Percentiles rank a stretch among this genome's conserved stretches.
Conservation (phyloP, 2,113 vertebrate species). For the Arvicanthis niloticus region DNA sequence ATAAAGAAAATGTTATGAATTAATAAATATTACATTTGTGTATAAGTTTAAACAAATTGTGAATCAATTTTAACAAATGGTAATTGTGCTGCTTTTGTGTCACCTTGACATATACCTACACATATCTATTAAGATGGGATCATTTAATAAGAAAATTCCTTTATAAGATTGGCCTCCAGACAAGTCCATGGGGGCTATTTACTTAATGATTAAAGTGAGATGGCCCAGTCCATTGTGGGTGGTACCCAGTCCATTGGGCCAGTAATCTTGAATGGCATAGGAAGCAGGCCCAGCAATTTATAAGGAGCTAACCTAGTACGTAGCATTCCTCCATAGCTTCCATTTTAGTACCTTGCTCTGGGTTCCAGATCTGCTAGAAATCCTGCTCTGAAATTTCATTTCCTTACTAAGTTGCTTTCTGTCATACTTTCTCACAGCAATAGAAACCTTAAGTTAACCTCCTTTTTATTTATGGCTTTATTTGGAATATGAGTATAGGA, state of each 20-base stretch:
- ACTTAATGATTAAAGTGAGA: neutral
- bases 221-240: neutral
- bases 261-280: neutral
- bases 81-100: neutral
- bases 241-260: neutral
- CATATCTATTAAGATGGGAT: too few species aligned
- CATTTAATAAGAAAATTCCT: neutral
- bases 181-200: neutral
- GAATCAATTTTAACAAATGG: too few species aligned
- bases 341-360: neutral
- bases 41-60: neutral
- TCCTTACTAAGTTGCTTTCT: neutral
- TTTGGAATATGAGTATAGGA: neutral
- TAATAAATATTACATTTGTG: neutral
- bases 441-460: neutral
- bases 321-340: neutral
- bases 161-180: neutral
- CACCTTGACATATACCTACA: neutral
- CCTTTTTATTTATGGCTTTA: neutral
- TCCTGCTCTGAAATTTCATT: neutral
- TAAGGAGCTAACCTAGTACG: too few species aligned
- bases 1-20: neutral
- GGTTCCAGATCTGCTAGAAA: neutral
- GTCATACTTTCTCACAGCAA: neutral
- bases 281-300: neutral